Conservation (phyloP, 1,140 invertebrate genomes). For the Anagrus nilaparvatae region DNA sequence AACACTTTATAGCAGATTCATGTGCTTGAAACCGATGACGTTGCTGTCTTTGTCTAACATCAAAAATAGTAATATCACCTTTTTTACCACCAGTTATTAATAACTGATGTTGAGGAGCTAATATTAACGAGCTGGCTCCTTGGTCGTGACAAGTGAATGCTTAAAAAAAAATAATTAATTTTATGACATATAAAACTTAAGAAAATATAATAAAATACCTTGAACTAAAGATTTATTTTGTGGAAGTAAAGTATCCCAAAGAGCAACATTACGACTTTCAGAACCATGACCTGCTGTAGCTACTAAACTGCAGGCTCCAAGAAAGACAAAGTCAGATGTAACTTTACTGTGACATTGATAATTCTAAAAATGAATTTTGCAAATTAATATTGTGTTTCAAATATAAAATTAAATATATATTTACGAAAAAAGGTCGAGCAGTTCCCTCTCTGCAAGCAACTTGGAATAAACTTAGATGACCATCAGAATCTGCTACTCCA, state of each 20-base stretch:
- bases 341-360: conserved; percentile 95
- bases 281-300: conserved; percentile 96
- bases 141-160: conserved; percentile 89
- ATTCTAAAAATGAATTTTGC: conserved; percentile 53
- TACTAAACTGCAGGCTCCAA: conserved; percentile 92
- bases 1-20: conserved; percentile 87
- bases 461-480: conserved; percentile 87
- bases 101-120: conserved; percentile 84
- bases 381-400: conserved; percentile 1
- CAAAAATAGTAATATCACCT: conserved; percentile 91
- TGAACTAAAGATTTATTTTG: conserved; percentile 86
- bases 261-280: conserved; percentile 93
- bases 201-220: conserved; percentile 40
- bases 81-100: conserved; percentile 92
- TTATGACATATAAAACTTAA: conserved; percentile 1
- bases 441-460: conserved; percentile 74
- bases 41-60: conserved; percentile 78
- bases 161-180: conserved; percentile 26
- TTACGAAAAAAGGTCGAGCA: conserved; percentile 91
- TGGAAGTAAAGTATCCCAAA: conserved; percentile 97
- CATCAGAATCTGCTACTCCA: conserved; percentile 87
- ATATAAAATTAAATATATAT: conserved; percentile 26
- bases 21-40: conserved; percentile 86
- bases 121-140: conserved; percentile 77
- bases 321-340: conserved; percentile 94